Evolutionary conservation across 2,113 vertebrate species (phyloP).

Genomic region (Neolamprologus tretocephalus): DNA sequence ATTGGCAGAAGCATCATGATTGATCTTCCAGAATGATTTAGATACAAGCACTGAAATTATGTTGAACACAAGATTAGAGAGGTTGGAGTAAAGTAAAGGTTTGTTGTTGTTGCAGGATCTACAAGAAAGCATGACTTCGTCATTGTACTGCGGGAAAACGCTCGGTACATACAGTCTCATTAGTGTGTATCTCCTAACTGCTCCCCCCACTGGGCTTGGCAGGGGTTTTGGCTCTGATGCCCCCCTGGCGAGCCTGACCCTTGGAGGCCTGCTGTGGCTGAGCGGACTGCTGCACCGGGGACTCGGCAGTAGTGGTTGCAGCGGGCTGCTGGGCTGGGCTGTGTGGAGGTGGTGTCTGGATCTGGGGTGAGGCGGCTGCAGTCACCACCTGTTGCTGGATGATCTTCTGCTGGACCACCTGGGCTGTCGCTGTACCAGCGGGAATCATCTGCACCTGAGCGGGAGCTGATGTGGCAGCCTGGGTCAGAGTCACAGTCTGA

Average conservation of each 20-base stretch:
- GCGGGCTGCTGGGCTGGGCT: constrained; percentile 74
- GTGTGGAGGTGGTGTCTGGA: constrained; percentile 76
- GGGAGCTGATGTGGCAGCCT: constrained; percentile 64
- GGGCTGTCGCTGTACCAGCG: constrained; percentile 68
- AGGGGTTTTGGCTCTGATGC: constrained; percentile 78
- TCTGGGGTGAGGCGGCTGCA: constrained; percentile 75
- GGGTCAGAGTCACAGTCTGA: constrained; percentile 80
- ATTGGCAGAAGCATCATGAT: neutral
- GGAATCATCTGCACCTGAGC: constrained; percentile 84
- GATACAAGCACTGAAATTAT: neutral
- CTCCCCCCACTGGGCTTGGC: constrained; percentile 75
- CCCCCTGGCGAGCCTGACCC: constrained; percentile 68
- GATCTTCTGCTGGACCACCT: constrained; percentile 84
- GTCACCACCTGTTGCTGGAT: constrained; percentile 81
- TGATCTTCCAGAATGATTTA: neutral
- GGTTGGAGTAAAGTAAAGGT: neutral
- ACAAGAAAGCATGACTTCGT: neutral
- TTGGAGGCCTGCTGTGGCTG: constrained; percentile 66
- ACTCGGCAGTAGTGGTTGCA: constrained; percentile 54
- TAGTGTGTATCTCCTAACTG: constrained; percentile 29
- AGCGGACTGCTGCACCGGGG: constrained; percentile 68
- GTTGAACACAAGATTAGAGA: neutral
- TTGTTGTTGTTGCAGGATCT: neutral
- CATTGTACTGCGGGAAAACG: neutral
- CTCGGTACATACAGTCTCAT: neutral